These are phyloP conservation scores for Maccullochella peelii DNA, from an alignment of 2,113 vertebrate genomes.

Conservation along the genomic window DNA sequence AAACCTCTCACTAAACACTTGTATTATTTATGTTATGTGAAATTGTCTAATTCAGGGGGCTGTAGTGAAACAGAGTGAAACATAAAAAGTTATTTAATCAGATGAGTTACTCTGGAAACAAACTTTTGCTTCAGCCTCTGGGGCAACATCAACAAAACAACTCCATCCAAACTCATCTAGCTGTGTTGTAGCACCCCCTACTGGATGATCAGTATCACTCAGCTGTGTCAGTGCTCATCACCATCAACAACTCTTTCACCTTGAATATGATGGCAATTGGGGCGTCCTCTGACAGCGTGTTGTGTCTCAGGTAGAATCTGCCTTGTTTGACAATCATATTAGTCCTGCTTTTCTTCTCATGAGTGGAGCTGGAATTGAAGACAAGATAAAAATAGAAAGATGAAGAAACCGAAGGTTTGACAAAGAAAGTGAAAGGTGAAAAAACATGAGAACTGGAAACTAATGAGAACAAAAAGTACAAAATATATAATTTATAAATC, in stretches of 20 bases:
- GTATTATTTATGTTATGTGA: neutral
- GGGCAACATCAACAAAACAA: neutral
- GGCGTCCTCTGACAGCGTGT: conserved; percentile 97
- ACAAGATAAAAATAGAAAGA: neutral
- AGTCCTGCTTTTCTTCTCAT: conserved; percentile 99
- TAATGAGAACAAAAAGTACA: neutral
- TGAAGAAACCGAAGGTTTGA: neutral
- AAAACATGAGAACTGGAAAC: neutral
- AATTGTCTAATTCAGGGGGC: neutral
- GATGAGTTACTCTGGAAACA: neutral
- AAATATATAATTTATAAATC: neutral
- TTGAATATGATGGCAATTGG: conserved; percentile 99
- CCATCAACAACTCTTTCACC: conserved; percentile 76
- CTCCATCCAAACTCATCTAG: neutral
- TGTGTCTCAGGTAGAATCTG: conserved; percentile 95
- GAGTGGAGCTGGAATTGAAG: conserved; percentile 90
- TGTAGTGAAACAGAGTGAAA: neutral
- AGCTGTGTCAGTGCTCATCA: neutral
- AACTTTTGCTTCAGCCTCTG: neutral
- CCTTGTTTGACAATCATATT: conserved; percentile 97
- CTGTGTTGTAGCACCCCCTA: conserved; percentile 60
- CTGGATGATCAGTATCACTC: conserved; percentile 10
- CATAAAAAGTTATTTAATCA: neutral
- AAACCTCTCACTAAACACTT: neutral
- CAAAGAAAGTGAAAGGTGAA: neutral